Conservation (phyloP, 2,797 vertebrate genomes). For the Chromis chromis region DNA sequence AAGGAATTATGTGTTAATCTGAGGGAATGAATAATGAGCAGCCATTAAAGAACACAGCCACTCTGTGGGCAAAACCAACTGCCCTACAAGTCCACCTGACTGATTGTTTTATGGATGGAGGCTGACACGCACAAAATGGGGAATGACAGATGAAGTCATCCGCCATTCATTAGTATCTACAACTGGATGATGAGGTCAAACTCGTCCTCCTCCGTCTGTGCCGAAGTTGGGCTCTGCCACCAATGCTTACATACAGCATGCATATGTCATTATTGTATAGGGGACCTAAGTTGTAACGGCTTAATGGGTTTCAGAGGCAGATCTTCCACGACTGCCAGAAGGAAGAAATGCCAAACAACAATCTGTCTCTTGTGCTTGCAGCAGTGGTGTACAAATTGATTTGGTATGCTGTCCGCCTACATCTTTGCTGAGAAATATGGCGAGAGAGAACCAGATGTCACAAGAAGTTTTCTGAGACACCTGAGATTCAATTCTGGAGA, state of each 20-base stretch:
- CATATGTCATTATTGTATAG: conserved; percentile 12
- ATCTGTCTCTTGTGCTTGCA: conserved; percentile 48
- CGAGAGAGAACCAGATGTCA: conserved; percentile 69
- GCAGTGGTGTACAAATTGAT: conserved; percentile 55
- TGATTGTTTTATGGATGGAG: conserved; percentile 74
- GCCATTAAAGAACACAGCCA: conserved; percentile 67
- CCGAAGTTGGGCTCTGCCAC: conserved; percentile 8
- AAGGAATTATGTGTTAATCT: conserved; percentile 74
- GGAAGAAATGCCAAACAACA: conserved; percentile 56
- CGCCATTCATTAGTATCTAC: conserved; percentile 77
- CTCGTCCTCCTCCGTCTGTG: conserved; percentile 34
- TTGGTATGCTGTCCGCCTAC: conserved; percentile 61
- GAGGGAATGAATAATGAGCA: conserved; percentile 72
- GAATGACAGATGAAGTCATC: conserved; percentile 75
- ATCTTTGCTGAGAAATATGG: conserved; percentile 55
- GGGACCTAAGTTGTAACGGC: conserved; percentile 33
- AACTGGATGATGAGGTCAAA: conserved; percentile 74
- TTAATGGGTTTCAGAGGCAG: conserved; percentile 51
- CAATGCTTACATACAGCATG: conserved; percentile 16
- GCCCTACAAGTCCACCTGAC: conserved; percentile 65
- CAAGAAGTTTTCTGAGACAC: conserved; percentile 65
- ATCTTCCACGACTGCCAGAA: conserved; percentile 43
- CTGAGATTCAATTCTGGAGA: conserved; percentile 81
- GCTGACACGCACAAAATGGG: conserved; percentile 72
- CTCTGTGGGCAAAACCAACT: conserved; percentile 53